These are phyloP conservation scores for Tipula vernalis DNA, from an alignment of 2,888 invertebrate species.

Conservation along the genomic window DNA sequence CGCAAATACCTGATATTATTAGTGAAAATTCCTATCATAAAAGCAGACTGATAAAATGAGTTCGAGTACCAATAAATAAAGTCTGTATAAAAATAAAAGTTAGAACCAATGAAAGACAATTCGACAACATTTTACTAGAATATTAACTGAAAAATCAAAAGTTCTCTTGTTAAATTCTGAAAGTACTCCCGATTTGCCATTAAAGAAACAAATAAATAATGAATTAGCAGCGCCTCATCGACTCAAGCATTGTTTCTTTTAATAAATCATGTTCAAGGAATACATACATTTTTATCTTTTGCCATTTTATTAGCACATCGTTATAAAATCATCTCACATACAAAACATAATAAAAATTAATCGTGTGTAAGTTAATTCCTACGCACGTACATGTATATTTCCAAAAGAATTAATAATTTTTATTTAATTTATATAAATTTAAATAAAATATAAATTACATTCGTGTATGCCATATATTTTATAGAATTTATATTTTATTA, in stretches of 20 bases:
- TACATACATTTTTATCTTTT: not conserved
- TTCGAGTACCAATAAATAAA: too few species aligned
- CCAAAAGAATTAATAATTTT: not conserved
- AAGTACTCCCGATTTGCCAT: too few species aligned
- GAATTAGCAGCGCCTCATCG: not conserved
- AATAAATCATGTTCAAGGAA: not conserved
- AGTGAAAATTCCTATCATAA: too few species aligned
- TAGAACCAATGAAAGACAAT: too few species aligned
- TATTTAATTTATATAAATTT: not conserved
- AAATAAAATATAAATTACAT: not conserved
- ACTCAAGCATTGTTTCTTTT: not conserved
- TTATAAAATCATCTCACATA: not conserved
- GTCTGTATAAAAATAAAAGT: too few species aligned
- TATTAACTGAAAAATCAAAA: too few species aligned
- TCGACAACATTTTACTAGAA: too few species aligned
- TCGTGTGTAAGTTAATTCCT: not conserved
- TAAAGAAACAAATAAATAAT: not conserved
- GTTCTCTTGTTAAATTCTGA: too few species aligned
- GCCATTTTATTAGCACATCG: not conserved
- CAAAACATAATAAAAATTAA: not conserved
- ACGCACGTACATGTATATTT: not conserved
- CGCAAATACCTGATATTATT: too few species aligned
- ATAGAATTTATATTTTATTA: not conserved
- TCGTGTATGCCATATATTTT: not conserved
- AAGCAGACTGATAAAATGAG: too few species aligned